Conservation (phyloP, 2,888 invertebrate genomes). For the Aphodius granarius region DNA sequence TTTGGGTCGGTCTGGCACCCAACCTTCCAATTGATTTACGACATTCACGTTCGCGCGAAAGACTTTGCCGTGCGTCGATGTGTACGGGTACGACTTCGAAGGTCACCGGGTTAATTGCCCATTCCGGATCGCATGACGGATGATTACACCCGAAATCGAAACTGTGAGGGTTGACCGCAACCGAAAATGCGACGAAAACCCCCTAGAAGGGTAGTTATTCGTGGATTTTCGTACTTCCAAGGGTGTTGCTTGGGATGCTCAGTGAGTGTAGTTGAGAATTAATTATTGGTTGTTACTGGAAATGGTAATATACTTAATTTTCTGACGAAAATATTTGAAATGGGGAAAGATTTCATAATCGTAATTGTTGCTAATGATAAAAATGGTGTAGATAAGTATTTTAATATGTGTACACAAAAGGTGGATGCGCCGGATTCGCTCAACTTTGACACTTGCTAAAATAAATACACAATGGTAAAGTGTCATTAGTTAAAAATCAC, state of each 20-base stretch:
- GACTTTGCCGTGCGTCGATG: not conserved
- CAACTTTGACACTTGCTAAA: too few species aligned
- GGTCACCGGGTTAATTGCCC: not conserved
- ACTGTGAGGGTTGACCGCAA: not conserved
- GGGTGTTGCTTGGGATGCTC: not conserved
- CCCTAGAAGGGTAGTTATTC: not conserved
- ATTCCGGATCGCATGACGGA: not conserved
- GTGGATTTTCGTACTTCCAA: not conserved
- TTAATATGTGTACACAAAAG: too few species aligned
- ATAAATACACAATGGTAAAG: too few species aligned
- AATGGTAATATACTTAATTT: too few species aligned
- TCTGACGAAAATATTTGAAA: too few species aligned
- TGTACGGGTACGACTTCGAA: not conserved
- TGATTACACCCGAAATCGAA: not conserved
- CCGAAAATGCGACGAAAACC: not conserved
- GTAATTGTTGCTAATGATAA: too few species aligned
- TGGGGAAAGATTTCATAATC: too few species aligned
- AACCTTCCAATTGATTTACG: slow-evolving; percentile 19
- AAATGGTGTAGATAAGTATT: too few species aligned
- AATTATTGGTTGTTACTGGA: too few species aligned
- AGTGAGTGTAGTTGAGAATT: too few species aligned
- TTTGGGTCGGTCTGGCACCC: slow-evolving; percentile 15
- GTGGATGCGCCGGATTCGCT: too few species aligned
- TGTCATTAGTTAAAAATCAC: too few species aligned
- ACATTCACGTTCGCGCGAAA: not conserved